Evolutionary conservation across 2,113 vertebrate genomes (phyloP).

Genomic region (Rhinichthys klamathensis): DNA sequence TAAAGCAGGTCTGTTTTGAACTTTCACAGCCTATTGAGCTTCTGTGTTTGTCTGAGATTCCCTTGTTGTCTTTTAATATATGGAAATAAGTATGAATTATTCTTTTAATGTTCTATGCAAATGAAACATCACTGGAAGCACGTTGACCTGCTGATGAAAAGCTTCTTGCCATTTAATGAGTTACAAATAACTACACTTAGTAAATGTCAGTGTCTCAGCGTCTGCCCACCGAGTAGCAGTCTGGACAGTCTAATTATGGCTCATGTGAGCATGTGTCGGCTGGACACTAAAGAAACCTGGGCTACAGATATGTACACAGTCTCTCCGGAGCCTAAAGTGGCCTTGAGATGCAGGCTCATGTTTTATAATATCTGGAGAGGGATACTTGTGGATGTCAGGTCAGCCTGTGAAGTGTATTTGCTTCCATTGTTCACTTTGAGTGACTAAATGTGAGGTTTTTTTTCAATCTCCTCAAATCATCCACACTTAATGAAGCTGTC

Average conservation of each 20-base stretch:
- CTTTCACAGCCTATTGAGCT: not conserved
- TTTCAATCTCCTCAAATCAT: not conserved
- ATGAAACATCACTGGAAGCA: slow-evolving; percentile 26
- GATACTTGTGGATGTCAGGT: not conserved
- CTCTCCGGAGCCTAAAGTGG: not conserved
- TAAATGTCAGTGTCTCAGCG: slow-evolving; percentile 28
- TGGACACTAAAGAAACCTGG: slow-evolving; percentile 17
- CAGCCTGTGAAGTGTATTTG: not conserved
- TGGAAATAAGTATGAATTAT: slow-evolving; percentile 46
- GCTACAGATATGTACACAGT: not conserved
- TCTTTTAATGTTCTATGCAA: slow-evolving; percentile 52
- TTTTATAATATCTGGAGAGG: not conserved
- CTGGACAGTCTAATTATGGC: slow-evolving; percentile 63
- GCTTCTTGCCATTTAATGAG: slow-evolving; percentile 47
- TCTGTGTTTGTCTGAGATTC: slow-evolving; percentile 36
- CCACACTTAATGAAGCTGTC: not conserved
- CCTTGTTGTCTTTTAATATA: slow-evolving; percentile 30
- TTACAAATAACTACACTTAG: slow-evolving; percentile 49
- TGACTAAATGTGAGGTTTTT: not conserved
- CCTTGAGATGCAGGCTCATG: not conserved
- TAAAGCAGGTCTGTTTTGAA: not conserved
- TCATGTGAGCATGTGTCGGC: not conserved
- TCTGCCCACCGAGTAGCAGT: slow-evolving; percentile 39
- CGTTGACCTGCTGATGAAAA: slow-evolving; percentile 48
- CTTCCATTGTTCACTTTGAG: not conserved